Percentiles rank a stretch among this genome's conserved stretches.
Evolutionary conservation across 2,888 invertebrate genomes (phyloP).

Genomic region (Microctonus brassicae): DNA sequence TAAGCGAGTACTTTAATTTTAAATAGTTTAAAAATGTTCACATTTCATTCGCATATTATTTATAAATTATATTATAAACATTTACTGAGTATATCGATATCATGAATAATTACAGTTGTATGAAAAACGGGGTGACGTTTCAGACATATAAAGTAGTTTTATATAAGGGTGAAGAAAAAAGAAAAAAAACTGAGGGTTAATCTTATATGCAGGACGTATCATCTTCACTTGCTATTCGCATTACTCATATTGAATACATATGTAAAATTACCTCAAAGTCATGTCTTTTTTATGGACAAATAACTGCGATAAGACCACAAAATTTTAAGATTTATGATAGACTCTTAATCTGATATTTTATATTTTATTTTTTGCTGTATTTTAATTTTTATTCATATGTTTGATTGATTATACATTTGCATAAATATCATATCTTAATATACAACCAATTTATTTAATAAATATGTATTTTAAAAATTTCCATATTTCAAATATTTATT

Average conservation of each 20-base stretch:
- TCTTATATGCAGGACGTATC: neutral
- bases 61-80: neutral
- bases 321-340: neutral
- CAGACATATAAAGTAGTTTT: neutral
- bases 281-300: no score
- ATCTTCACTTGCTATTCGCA: neutral
- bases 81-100: neutral
- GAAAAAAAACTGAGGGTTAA: neutral
- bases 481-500: no score
- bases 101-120: neutral
- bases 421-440: no score
- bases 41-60: no score
- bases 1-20: neutral
- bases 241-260: neutral
- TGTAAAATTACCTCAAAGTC: no score
- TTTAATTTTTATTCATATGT: no score
- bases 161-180: neutral
- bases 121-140: neutral
- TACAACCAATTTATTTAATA: no score
- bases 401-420: no score
- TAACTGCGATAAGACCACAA: neutral
- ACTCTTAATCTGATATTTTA: no score
- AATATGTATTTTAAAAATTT: no score
- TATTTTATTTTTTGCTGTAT: no score
- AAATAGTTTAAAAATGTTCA: no score